Conservation (phyloP, 1,140 invertebrate species). For the Amphibalanus amphitrite region DNA sequence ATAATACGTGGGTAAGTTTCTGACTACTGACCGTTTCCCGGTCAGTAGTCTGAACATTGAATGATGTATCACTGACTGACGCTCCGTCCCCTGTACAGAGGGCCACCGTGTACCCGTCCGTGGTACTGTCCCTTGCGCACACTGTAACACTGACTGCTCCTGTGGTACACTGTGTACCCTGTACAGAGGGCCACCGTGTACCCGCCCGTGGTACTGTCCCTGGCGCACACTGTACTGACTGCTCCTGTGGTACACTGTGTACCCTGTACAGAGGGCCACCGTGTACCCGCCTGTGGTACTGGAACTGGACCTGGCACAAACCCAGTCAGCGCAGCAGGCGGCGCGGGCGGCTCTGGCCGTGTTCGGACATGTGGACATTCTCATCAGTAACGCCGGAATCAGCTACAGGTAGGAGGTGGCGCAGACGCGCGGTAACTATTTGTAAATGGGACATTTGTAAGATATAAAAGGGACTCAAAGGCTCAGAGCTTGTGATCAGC, state of each 20-base stretch:
- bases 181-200: background rate
- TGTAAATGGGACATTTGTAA: no score
- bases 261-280: constrained; percentile 11
- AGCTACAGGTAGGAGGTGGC: constrained; percentile 8
- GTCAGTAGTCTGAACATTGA: background rate
- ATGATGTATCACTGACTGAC: background rate
- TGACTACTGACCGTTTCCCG: background rate
- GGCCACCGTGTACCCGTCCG: background rate
- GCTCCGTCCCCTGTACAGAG: background rate
- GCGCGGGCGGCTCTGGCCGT: constrained; percentile 40
- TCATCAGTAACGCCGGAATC: constrained; percentile 85
- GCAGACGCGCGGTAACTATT: no score
- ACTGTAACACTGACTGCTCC: background rate
- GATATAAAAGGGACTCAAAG: no score
- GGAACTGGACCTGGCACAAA: constrained; percentile 54
- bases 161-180: background rate
- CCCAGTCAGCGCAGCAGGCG: constrained; percentile 41
- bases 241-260: constrained; percentile 14
- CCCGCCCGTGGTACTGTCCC: constrained; percentile 10
- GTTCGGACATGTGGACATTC: constrained; percentile 63
- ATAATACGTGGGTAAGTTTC: background rate
- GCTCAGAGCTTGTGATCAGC: no score
- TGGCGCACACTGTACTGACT: no score
- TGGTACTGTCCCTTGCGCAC: background rate
- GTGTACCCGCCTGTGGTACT: constrained; percentile 51